Conservation (phyloP, 2,113 vertebrate species). For the Propithecus coquereli region DNA sequence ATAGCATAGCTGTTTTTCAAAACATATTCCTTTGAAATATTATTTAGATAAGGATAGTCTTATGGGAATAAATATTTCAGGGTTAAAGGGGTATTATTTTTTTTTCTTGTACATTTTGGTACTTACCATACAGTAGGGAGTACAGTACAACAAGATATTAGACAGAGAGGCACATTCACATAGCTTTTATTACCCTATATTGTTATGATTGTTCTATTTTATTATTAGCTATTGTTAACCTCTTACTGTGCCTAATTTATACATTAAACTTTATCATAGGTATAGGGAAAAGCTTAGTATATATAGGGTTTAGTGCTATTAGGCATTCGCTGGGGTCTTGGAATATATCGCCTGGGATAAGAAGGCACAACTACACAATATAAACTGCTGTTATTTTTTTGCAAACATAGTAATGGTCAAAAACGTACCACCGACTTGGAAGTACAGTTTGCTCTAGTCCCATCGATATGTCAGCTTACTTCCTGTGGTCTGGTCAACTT, state of each 20-base stretch:
- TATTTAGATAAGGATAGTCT: constrained; percentile 44
- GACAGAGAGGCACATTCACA: background rate
- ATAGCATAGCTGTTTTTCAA: constrained; percentile 55
- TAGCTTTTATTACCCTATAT: background rate
- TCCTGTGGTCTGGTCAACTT: background rate
- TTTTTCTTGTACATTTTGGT: constrained; percentile 49
- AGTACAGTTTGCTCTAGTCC: too few species aligned
- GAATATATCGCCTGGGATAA: background rate
- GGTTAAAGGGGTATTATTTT: constrained; percentile 48
- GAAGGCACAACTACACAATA: background rate
- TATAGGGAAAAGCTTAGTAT: background rate
- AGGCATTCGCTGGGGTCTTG: background rate
- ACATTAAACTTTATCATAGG: background rate
- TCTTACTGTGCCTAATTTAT: background rate
- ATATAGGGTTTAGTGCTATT: background rate
- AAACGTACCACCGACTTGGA: background rate
- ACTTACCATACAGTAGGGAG: background rate
- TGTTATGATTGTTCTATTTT: background rate
- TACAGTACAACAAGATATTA: background rate
- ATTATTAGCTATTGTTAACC: background rate
- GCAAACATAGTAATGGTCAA: background rate
- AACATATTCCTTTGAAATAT: constrained; percentile 55
- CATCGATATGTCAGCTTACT: background rate
- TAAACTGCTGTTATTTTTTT: background rate
- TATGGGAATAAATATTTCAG: constrained; percentile 71